These are phyloP conservation scores for Gallirallus australis DNA, from an alignment of 2,797 vertebrate species.

Conservation along the genomic window DNA sequence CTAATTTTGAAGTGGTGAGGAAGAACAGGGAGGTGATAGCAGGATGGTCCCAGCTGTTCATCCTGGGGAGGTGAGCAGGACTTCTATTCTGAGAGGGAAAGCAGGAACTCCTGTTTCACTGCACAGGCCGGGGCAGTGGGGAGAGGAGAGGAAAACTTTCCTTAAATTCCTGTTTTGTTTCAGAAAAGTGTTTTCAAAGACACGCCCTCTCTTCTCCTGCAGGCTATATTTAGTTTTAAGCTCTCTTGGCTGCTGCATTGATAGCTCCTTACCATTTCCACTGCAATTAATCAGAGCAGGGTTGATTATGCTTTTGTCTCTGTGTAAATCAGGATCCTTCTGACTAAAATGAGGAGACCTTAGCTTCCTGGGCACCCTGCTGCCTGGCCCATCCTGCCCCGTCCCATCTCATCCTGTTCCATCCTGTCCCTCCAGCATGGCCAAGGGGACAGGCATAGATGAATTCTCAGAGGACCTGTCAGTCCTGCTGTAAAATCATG, in stretches of 20 bases:
- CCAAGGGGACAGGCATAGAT: neutral
- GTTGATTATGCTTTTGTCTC: constrained; percentile 17
- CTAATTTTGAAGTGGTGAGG: constrained; percentile 37
- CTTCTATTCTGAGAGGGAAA: neutral
- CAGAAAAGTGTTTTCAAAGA: constrained; percentile 21
- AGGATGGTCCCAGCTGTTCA: constrained; percentile 44
- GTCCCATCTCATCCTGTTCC: neutral
- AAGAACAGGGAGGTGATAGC: neutral
- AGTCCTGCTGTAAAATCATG: neutral
- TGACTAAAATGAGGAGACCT: neutral
- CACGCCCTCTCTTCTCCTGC: neutral
- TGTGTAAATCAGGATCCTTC: neutral
- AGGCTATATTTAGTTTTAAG: constrained; percentile 36
- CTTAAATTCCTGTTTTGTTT: neutral
- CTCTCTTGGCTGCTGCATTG: neutral
- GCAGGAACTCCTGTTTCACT: neutral
- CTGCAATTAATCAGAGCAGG: constrained; percentile 9
- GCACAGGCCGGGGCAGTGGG: neutral
- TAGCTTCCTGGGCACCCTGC: neutral
- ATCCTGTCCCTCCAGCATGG: neutral
- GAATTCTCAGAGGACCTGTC: rapidly evolving
- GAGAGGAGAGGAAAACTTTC: constrained; percentile 2
- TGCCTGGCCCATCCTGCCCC: neutral
- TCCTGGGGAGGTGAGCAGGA: neutral
- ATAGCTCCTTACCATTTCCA: constrained; percentile 1